Evolutionary conservation across 2,888 invertebrate species (phyloP).

Genomic region (Coenonympha glycerion): DNA sequence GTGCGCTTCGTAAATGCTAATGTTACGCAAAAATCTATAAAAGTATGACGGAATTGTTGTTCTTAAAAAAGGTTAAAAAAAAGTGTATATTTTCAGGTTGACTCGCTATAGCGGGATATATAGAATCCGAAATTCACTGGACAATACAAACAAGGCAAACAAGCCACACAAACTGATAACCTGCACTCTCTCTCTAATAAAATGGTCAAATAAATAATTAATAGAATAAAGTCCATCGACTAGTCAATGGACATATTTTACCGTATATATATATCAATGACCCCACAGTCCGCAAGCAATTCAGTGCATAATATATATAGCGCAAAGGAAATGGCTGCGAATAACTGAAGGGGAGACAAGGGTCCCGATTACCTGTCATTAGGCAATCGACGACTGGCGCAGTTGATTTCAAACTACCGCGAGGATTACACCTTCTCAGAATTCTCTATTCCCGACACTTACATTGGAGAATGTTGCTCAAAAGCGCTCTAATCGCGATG

Average conservation of each 20-base stretch:
- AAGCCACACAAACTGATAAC: too few species aligned
- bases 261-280: constrained; percentile 24
- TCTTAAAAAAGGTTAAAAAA: too few species aligned
- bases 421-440: constrained; percentile 15
- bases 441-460: background rate
- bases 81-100: too few species aligned
- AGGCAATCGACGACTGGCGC: constrained; percentile 61
- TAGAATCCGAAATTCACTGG: too few species aligned
- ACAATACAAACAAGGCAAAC: too few species aligned
- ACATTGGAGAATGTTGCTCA: constrained; percentile 42
- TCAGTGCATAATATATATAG: constrained; percentile 22
- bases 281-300: constrained; percentile 25
- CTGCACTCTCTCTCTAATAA: too few species aligned
- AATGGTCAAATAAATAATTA: background rate
- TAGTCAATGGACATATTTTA: too few species aligned
- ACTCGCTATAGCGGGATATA: too few species aligned
- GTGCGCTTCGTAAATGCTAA: too few species aligned
- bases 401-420: constrained; percentile 22
- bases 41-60: too few species aligned
- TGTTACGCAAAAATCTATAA: too few species aligned
- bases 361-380: constrained; percentile 62
- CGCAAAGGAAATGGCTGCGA: constrained; percentile 48
- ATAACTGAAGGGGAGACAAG: constrained; percentile 58
- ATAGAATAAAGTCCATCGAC: constrained; percentile 4
- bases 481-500: constrained; percentile 28